Conservation (phyloP, 2,113 vertebrate genomes). For the Rhinolophus ferrumequinum region DNA sequence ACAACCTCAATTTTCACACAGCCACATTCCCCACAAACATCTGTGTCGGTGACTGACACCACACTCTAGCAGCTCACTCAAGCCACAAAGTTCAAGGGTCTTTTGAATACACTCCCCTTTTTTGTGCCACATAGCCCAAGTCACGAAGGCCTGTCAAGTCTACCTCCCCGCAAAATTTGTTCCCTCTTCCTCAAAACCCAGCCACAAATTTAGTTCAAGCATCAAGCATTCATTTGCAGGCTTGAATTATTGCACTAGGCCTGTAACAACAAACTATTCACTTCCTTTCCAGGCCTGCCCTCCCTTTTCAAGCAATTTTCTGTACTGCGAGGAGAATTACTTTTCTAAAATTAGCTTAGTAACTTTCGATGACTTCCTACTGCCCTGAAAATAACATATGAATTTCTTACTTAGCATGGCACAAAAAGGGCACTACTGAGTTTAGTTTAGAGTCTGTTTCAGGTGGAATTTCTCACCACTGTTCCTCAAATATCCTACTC, state of each 20-base stretch:
- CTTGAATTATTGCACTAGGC: not conserved
- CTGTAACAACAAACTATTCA: not conserved
- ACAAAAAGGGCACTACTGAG: not conserved
- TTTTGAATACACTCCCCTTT: not conserved
- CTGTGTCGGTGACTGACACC: not conserved
- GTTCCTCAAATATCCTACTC: not conserved
- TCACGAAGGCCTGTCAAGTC: not conserved
- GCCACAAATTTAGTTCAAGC: not conserved
- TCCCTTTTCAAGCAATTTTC: conserved; percentile 31
- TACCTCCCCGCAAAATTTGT: not conserved
- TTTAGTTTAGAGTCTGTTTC: not conserved
- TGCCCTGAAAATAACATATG: not conserved
- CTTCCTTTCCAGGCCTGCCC: not conserved
- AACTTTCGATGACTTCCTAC: not conserved
- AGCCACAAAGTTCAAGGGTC: not conserved
- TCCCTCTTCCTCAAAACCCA: not conserved
- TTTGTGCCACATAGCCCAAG: not conserved
- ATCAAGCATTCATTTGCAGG: not conserved
- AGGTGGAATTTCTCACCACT: not conserved
- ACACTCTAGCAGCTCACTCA: not conserved
- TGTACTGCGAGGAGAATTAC: conserved; percentile 13
- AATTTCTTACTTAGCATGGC: not conserved
- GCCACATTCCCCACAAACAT: not conserved
- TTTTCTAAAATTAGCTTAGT: conserved; percentile 43
- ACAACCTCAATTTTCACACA: not conserved